Evolutionary conservation across 1,140 invertebrate genomes (phyloP), one percentile per base, ranked within the genome.

Genomic region (Nasonia giraulti): DNA sequence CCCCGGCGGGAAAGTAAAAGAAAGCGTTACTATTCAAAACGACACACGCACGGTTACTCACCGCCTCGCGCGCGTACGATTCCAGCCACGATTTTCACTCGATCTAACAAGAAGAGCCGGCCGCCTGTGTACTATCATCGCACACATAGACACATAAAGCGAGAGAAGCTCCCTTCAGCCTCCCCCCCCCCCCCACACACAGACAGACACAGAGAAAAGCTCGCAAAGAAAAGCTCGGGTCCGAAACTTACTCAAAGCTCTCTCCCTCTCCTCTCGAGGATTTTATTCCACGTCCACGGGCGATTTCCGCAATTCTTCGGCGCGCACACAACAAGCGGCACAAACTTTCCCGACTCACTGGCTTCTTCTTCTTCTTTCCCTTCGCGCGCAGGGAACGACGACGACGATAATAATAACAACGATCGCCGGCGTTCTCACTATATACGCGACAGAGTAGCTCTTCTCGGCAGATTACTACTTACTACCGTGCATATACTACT

Each of bases 231-330:
- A 62, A 62, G 55, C 55, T 62, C 55, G 20, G 20, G 55, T 62
- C 55, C 55, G 20, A 62, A 71, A 81, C 79, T 81, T 73, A 81
- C 79, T 31, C 37, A 73, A 81, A 81, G 23, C 20, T 10, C 68
- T 31, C n/a, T 33, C 27, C 27, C n/a, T 33, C 17, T 11, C n/a
- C 14, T 81, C 23, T 8, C 33, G 55, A 62, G 55, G 44, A 33
- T 37, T 66, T 81, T 73, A 81, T 50, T 81, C n/a, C 79, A 50
- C 37, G 40, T 73, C 23, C 68, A 31, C 27, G 33, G 11, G 47
- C 10, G 27, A 81, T 82, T 69, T 74, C n/a, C 37, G 23, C 37
- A 31, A 82, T 74, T 82, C 20, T 74, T 31, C 2, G 6, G 23
- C 14, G 69, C 20, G 71, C 40, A 50, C 23, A 73, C 31, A 73